phyloP scores from a whole-genome alignment of 2,888 invertebrate species.

The Pachliopta kotzebuea region DNA sequence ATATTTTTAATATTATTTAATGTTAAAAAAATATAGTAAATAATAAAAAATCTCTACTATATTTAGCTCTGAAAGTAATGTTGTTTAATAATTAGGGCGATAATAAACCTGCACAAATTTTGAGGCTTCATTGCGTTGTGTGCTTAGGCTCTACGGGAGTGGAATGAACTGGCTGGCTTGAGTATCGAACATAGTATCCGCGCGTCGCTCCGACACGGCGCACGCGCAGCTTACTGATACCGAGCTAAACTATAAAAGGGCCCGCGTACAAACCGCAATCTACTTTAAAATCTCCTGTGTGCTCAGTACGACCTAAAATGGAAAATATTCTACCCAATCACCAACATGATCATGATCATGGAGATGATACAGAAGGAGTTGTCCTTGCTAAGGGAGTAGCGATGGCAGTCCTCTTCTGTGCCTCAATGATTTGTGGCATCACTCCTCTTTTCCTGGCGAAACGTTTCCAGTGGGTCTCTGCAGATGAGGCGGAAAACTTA shows the following conservation, averaged over 20 bases:
- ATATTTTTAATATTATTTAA: not conserved
- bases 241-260: conserved; percentile 59
- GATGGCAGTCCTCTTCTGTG: conserved; percentile 87
- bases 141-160: conserved; percentile 60
- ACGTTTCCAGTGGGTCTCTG: conserved; percentile 81
- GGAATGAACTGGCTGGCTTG: conserved; percentile 48
- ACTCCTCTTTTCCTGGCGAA: conserved; percentile 86
- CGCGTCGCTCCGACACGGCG: conserved; percentile 61
- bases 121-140: conserved; percentile 49
- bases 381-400: conserved; percentile 88
- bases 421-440: conserved; percentile 88
- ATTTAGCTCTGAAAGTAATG: no score
- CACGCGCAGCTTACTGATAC: conserved; percentile 57
- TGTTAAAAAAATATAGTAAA: not conserved
- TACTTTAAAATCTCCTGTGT: conserved; percentile 41
- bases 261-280: conserved; percentile 43
- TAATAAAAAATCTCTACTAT: not conserved
- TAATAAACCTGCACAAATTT: conserved; percentile 28
- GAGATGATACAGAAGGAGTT: conserved; percentile 66
- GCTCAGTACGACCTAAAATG: conserved; percentile 34
- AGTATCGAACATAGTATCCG: conserved; percentile 52
- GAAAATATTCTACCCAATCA: conserved; percentile 34
- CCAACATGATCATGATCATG: conserved; percentile 38
- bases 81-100: not conserved
- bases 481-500: conserved; percentile 68